Base-by-base conservation (phyloP, 2,888 invertebrate genomes). In the Luperina nickerlii region DNA sequence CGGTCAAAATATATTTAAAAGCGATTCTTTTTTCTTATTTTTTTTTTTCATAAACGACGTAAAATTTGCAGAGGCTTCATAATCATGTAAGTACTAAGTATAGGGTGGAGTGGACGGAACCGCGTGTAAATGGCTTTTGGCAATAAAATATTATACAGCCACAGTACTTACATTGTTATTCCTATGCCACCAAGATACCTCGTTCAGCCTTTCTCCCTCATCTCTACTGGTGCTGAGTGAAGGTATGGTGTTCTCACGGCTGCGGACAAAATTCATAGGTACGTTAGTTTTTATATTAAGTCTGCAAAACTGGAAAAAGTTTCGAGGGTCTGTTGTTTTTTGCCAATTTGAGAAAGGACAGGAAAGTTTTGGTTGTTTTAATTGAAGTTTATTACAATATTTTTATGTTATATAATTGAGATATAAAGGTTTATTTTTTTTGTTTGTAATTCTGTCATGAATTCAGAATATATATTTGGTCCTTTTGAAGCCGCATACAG, bases 141-240 rank as follows among this genome's bases (percentile, higher is more conserved):
- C 42, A 79, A 72, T 78, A 87, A 87, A 86, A 78, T 74, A 70
- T 69, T 83, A 45, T 45, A 85, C 81, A 86, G 79, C 68, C 76
- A 69, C 76, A 69, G 76, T 89, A 96, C 96, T 97, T 93, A 97
- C 96, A 97, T 97, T 96, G 93, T 96, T 94, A 95, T 94, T 91
- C 87, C 87, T 92, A 86, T 91, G 88, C 94, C 92, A 79, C 89
- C 84, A 90, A 82, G 87, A 87, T 92, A 92, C 92, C 88, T 63
- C 86, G 84, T 93, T 96, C 95, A 96, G 92, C 96, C 96, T 93
- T 96, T 96, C 92, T 95, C 96, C 93, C 92, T 96, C 96, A 96
- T 97, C 90, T 96, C 96, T 94, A 88, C 84, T 83, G 90, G 90
- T 84, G 83, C 87, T 85, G 88, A 91, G 88, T 75, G 92, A 92